A percentile compares a stretch with the other conserved stretches of the same genome.
Evolutionary conservation across 2,797 vertebrate genomes (phyloP).

Genomic region (Chrysolophus pictus): DNA sequence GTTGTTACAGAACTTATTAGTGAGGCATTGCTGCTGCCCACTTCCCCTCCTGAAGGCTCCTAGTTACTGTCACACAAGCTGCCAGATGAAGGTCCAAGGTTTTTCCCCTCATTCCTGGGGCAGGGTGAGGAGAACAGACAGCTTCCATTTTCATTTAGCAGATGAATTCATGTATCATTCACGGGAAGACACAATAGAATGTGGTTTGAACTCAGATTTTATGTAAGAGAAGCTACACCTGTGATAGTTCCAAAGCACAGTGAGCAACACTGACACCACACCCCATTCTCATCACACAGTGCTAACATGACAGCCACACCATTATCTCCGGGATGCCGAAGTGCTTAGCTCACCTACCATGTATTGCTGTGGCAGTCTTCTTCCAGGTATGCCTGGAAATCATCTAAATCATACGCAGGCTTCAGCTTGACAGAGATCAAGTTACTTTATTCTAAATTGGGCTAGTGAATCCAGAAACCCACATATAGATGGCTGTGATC

Average conservation of each 20-base stretch:
- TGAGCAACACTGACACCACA: slow-evolving; percentile 11
- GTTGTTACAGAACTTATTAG: neutral
- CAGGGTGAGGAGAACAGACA: neutral
- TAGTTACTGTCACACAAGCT: neutral
- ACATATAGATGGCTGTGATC: neutral
- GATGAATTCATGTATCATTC: neutral
- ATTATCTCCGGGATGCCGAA: neutral
- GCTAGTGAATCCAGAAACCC: neutral
- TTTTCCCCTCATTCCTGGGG: neutral
- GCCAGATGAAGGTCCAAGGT: neutral
- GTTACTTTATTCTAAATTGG: neutral
- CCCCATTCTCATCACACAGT: neutral
- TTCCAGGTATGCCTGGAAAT: neutral
- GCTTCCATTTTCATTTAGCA: neutral
- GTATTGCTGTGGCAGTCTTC: neutral
- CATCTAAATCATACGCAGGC: neutral
- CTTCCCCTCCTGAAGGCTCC: neutral
- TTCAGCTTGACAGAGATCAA: neutral
- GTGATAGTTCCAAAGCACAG: neutral
- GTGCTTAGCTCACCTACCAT: neutral
- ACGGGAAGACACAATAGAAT: neutral
- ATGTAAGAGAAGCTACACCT: neutral
- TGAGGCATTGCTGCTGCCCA: neutral
- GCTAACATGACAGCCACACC: rapidly evolving
- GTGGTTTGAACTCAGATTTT: neutral